phyloP scores from a whole-genome alignment of 2,113 vertebrate species.

The Notiomystis cincta region DNA sequence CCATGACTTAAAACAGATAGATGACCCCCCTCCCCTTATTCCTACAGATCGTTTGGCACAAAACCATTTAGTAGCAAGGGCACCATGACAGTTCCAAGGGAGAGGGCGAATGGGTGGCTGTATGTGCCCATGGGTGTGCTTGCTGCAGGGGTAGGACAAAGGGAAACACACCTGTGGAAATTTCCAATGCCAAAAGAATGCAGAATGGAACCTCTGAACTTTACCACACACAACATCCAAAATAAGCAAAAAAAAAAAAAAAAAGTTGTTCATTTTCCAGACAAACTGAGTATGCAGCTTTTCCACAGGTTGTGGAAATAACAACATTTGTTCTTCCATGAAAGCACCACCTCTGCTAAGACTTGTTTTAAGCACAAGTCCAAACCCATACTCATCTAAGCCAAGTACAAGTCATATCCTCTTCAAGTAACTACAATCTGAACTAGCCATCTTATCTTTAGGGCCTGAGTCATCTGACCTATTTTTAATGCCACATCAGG shows the following conservation, averaged over 20 bases:
- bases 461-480: background rate
- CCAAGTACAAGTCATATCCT: background rate
- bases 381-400: background rate
- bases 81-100: background rate
- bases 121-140: rapidly evolving
- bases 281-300: background rate
- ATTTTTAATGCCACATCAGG: background rate
- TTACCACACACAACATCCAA: background rate
- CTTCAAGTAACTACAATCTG: background rate
- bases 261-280: background rate
- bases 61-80: background rate
- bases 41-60: background rate
- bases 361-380: background rate
- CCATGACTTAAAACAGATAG: background rate
- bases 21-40: background rate
- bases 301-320: background rate
- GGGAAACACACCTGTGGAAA: background rate
- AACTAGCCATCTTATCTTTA: background rate
- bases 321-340: background rate
- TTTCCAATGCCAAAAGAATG: background rate
- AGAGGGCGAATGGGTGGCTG: background rate
- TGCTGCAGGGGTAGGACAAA: background rate
- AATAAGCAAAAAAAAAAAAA: background rate
- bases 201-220: background rate
- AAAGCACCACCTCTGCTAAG: background rate